A percentile compares a stretch with the other conserved stretches of the same genome.
These are phyloP conservation scores for Dasypus novemcinctus DNA, from an alignment of 2,113 vertebrate genomes.

Conservation along the genomic window DNA sequence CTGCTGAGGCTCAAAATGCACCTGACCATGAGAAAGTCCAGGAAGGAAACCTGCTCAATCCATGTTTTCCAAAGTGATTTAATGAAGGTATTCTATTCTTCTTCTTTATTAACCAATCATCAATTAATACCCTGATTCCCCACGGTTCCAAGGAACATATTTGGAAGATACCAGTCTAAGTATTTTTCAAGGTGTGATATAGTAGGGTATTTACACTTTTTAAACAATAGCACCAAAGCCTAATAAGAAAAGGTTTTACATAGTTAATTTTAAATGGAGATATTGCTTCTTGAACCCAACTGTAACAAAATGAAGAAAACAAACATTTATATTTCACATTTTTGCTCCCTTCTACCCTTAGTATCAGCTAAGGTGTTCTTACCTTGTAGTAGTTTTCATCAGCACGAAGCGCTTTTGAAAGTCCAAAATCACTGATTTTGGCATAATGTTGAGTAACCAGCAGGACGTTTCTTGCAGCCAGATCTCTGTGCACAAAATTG, in stretches of 20 bases:
- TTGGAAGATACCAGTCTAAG: background rate
- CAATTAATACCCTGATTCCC: background rate
- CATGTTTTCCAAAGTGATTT: background rate
- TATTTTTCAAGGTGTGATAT: background rate
- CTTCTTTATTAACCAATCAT: background rate
- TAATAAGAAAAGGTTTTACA: background rate
- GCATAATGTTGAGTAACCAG: conserved; percentile 98
- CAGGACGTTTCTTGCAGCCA: conserved; percentile 96
- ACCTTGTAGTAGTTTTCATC: conserved; percentile 92
- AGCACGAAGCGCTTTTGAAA: conserved; percentile 94
- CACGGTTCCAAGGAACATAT: background rate
- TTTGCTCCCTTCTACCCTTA: background rate
- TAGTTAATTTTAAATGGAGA: background rate
- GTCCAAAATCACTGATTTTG: conserved; percentile 99
- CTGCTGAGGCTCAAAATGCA: background rate
- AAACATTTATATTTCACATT: background rate
- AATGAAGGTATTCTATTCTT: background rate
- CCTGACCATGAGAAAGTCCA: background rate
- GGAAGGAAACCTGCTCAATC: background rate
- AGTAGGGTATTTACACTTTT: background rate
- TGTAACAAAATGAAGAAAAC: background rate
- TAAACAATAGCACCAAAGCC: background rate
- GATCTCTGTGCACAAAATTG: conserved; percentile 96
- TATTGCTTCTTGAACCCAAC: background rate
- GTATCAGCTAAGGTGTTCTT: background rate